These are phyloP conservation scores for Falcaria lacertinaria DNA, from an alignment of 2,888 invertebrate genomes.

Conservation along the genomic window DNA sequence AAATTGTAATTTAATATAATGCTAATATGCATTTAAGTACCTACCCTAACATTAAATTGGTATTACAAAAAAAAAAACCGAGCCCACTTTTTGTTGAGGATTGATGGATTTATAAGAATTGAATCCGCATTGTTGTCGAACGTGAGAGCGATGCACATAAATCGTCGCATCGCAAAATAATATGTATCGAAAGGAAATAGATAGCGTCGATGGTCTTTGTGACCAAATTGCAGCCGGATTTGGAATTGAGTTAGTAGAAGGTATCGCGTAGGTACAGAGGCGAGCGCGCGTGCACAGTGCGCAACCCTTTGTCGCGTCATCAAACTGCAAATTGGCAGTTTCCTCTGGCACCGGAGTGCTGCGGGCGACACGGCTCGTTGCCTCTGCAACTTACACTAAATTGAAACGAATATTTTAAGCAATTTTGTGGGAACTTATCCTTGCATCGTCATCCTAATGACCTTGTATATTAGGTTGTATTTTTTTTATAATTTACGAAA, in stretches of 20 bases:
- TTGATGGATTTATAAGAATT: background rate
- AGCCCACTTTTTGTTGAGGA: background rate
- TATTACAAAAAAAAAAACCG: too few species aligned
- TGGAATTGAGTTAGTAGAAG: constrained; percentile 46
- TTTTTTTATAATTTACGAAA: too few species aligned
- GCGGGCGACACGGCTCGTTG: constrained; percentile 15
- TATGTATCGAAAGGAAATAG: constrained; percentile 19
- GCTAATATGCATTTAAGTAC: too few species aligned
- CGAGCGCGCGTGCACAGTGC: constrained; percentile 13
- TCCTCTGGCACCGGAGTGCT: constrained; percentile 25
- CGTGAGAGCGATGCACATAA: background rate
- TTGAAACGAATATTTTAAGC: background rate
- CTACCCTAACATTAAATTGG: too few species aligned
- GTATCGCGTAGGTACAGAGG: constrained; percentile 28
- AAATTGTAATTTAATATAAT: too few species aligned
- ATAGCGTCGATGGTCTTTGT: constrained; percentile 35
- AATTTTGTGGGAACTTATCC: too few species aligned
- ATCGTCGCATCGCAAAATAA: constrained; percentile 10
- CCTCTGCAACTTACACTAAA: background rate
- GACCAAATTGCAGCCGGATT: constrained; percentile 42
- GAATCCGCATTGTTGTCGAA: background rate
- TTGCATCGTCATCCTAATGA: too few species aligned
- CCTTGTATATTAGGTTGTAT: too few species aligned
- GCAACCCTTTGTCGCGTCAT: constrained; percentile 64
- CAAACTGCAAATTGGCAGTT: constrained; percentile 69